These are phyloP conservation scores for Micropoecilia bifurca DNA, from an alignment of 2,797 vertebrate genomes.

Conservation along the genomic window DNA sequence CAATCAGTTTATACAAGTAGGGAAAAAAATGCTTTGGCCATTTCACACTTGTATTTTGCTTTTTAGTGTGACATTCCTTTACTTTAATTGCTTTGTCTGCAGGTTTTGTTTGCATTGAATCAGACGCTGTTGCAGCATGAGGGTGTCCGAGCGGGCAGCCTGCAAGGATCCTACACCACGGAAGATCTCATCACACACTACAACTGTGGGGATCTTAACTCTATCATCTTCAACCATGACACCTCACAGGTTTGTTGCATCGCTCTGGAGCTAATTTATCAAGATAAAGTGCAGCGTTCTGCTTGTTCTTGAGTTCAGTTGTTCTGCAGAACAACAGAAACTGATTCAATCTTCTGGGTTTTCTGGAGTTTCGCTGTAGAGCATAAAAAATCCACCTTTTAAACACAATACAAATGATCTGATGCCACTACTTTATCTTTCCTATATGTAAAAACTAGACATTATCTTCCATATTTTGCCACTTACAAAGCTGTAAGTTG, in stretches of 20 bases:
- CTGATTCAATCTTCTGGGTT: neutral
- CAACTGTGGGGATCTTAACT: constrained; percentile 90
- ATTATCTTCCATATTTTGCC: constrained; percentile 17
- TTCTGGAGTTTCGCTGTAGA: neutral
- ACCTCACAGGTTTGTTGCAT: constrained; percentile 84
- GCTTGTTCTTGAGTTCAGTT: neutral
- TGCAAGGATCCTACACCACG: constrained; percentile 87
- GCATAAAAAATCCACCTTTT: constrained; percentile 23
- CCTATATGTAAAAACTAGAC: constrained; percentile 9
- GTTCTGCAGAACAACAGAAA: constrained; percentile 4
- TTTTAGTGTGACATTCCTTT: constrained; percentile 3
- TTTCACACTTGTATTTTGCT: neutral
- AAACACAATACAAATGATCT: constrained; percentile 11
- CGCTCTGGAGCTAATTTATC: constrained; percentile 1
- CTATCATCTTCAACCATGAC: constrained; percentile 81
- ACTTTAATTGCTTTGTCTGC: constrained; percentile 23
- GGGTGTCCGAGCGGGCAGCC: constrained; percentile 85
- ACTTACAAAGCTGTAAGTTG: neutral
- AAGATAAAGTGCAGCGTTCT: neutral
- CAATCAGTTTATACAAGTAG: neutral
- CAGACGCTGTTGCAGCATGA: constrained; percentile 91
- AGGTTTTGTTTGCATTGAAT: constrained; percentile 94
- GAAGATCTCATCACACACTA: constrained; percentile 93
- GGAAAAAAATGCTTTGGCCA: neutral
- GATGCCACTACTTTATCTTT: constrained; percentile 10